These are phyloP conservation scores for Ceyx cyanopectus DNA, from an alignment of 2,113 vertebrate species.

Conservation along the genomic window DNA sequence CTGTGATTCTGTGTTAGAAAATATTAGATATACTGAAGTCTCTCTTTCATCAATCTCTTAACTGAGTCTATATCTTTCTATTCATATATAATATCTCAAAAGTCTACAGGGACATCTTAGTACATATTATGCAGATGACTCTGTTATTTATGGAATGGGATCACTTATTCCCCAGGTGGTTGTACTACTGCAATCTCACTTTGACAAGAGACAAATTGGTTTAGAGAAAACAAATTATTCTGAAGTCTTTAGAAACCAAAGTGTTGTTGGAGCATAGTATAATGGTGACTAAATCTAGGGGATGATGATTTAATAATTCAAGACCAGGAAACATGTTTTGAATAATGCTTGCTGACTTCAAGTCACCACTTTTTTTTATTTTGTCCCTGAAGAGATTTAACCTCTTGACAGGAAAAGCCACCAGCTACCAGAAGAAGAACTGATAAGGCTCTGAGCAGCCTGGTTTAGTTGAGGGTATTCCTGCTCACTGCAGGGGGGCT, in stretches of 20 bases:
- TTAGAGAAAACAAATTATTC: constrained; percentile 81
- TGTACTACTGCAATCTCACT: constrained; percentile 75
- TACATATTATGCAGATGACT: constrained; percentile 75
- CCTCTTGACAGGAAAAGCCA: not conserved
- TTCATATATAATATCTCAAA: constrained; percentile 11
- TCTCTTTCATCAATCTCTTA: not conserved
- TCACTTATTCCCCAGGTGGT: constrained; percentile 62
- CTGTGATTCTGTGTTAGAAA: not conserved
- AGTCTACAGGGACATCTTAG: constrained; percentile 56
- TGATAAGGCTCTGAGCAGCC: too few relatives aligned
- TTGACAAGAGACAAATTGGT: constrained; percentile 79
- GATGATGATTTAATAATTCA: constrained; percentile 37
- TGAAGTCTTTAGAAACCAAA: constrained; percentile 68
- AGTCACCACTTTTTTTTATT: constrained; percentile 1
- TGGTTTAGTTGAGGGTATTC: too few relatives aligned
- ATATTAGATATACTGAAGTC: not conserved
- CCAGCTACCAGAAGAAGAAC: not conserved
- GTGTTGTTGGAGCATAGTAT: not conserved
- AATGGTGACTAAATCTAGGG: constrained; percentile 37
- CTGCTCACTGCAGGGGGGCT: too few relatives aligned
- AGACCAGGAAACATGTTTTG: not conserved
- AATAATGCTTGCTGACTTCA: constrained; percentile 46
- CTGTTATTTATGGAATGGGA: constrained; percentile 76
- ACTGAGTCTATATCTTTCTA: not conserved
- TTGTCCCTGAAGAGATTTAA: constrained; percentile 9